Conservation (phyloP, 2,888 invertebrate species). For the Parascotia fuliginaria region DNA sequence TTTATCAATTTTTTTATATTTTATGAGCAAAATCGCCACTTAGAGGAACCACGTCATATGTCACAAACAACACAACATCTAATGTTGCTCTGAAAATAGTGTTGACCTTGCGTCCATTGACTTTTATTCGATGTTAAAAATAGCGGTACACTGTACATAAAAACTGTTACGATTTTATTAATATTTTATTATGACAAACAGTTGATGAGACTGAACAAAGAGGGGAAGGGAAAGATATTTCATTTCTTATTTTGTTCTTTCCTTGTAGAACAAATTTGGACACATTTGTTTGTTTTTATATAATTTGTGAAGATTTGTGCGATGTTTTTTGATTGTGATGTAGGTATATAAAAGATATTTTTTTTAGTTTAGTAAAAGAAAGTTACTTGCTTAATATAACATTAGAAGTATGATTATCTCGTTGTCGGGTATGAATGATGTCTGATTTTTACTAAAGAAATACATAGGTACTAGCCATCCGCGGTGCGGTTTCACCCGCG, state of each 20-base stretch:
- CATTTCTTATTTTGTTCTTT: not conserved
- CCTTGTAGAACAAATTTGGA: not conserved
- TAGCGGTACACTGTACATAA: not conserved
- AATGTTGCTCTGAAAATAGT: not conserved
- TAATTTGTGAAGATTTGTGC: not conserved
- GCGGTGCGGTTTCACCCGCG: no score
- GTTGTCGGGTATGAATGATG: no score
- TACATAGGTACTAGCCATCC: no score
- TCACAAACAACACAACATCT: not conserved
- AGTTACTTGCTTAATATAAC: no score
- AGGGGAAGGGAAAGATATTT: not conserved
- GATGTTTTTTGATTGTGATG: not conserved
- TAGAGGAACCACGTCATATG: not conserved
- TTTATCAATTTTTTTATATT: no score
- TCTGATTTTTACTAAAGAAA: no score
- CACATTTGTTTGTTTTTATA: not conserved
- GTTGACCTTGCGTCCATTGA: not conserved
- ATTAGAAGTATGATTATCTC: no score
- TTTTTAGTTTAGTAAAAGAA: no score
- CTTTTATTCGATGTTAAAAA: constrained; percentile 6
- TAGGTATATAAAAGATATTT: no score
- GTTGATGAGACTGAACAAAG: not conserved
- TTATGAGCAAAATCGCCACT: no score
- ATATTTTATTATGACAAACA: not conserved
- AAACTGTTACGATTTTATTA: not conserved